Evolutionary conservation across 2,113 vertebrate species (phyloP), one percentile per base, ranked within the genome.

Genomic region (Nothoprocta pentlandii): DNA sequence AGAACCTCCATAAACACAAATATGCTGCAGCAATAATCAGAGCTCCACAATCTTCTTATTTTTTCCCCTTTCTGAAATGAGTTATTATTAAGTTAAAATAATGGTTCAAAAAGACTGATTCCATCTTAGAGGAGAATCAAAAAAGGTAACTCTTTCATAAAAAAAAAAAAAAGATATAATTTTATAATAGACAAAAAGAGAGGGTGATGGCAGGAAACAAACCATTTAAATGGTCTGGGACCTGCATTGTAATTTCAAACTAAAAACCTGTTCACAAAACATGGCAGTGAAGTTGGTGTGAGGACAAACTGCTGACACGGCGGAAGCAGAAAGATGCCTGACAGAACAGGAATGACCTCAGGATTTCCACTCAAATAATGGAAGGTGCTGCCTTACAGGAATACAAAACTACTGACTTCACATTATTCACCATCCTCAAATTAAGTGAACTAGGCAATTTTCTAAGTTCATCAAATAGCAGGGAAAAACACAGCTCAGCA

Each of bases 271-370:
- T 69, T 95, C 26, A 10, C 41, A 89, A 87, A 86, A 92, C 89
- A 84, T 82, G 94, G 91, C 62, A 44, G 5, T 76, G 76, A 92
- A 62, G 26, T 34, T 62, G 53, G 6, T 30, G 3, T 87, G 53
- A 4, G 1, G 62, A 87, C 81, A 89, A 92, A 94, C 56, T 70
- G 95, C 95, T 95, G 95, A 95, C 62, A 69, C 3, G 8, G 16
- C 61, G 39, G 41, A 94, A 80, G 63, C 63, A 77, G 56, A 51
- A 91, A 10, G 64, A 85, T 85, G 39, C 74, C 20, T 36, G 79
- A 88, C 77, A 93, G 95, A 95, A 86, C 96, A 96, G 96, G 93
- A 95, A 94, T 3, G 1, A 87, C 94, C 19, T 20, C 32, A 28
- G 76, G 85, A 92, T 46, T 77, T 92, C 51, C 76, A 51, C 75